Evolutionary conservation across 2,797 vertebrate genomes (phyloP).

Genomic region (Hydrophis major): DNA sequence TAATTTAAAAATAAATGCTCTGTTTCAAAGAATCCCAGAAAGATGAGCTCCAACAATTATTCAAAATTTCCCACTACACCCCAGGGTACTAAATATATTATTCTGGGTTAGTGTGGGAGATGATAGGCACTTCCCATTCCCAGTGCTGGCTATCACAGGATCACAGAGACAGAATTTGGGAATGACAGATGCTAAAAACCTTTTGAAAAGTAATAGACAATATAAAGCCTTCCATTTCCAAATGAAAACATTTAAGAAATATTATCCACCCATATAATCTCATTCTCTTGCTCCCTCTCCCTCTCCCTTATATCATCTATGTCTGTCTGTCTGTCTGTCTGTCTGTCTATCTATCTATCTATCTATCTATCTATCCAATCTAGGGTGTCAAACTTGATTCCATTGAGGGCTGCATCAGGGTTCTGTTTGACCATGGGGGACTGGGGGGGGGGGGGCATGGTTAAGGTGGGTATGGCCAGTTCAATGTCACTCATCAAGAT

Average conservation of each 20-base stretch:
- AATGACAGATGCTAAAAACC: not conserved
- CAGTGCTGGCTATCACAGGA: not conserved
- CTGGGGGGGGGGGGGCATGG: too few relatives aligned
- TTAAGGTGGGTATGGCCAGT: too few relatives aligned
- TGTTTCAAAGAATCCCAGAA: not conserved
- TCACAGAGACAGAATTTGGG: not conserved
- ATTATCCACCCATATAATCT: not conserved
- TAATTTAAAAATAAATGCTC: not conserved
- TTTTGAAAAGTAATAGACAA: not conserved
- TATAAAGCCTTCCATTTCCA: not conserved
- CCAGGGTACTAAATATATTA: not conserved
- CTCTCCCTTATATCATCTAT: not conserved
- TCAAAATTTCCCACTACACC: not conserved
- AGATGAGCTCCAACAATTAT: not conserved
- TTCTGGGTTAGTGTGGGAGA: not conserved
- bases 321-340: not conserved
- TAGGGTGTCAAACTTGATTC: not conserved
- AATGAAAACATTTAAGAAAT: not conserved
- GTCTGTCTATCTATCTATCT: fast-evolving
- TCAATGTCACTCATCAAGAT: too few relatives aligned
- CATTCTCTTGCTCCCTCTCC: not conserved
- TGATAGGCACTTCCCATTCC: not conserved
- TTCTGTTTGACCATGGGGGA: too few relatives aligned
- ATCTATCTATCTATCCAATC: not conserved
- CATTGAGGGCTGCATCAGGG: too few relatives aligned